These are phyloP conservation scores for Polietes domitor DNA, from an alignment of 2,888 invertebrate species.

Conservation along the genomic window DNA sequence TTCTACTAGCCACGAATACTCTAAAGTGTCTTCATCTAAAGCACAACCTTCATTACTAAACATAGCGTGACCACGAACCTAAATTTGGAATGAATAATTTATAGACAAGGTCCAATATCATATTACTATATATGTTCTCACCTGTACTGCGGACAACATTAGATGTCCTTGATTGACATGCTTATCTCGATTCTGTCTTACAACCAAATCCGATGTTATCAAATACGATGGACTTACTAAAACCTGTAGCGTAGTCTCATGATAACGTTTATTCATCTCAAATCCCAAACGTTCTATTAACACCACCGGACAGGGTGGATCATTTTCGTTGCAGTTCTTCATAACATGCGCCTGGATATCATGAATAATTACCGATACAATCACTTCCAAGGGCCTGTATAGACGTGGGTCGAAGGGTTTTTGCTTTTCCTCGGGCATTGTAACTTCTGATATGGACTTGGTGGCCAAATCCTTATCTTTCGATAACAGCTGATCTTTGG, in stretches of 20 bases:
- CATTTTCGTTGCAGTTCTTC: constrained; percentile 92
- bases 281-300: constrained; percentile 95
- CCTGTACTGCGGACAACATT: constrained; percentile 91
- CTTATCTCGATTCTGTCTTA: constrained; percentile 85
- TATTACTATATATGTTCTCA: constrained; percentile 76
- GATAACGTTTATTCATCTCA: constrained; percentile 97
- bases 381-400: constrained; percentile 94
- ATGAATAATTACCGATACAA: constrained; percentile 95
- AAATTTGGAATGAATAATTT: constrained; percentile 52
- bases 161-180: constrained; percentile 92
- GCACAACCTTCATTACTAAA: constrained; percentile 96
- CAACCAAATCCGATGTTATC: constrained; percentile 88
- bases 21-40: constrained; percentile 95
- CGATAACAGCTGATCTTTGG: constrained; percentile 77
- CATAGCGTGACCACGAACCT: constrained; percentile 96
- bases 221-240: constrained; percentile 93
- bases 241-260: constrained; percentile 95
- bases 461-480: constrained; percentile 78
- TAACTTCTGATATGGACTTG: constrained; percentile 80
- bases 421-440: constrained; percentile 83
- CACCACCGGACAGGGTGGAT: constrained; percentile 95
- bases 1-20: constrained; percentile 98
- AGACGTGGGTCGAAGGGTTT: constrained; percentile 91
- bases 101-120: neutral
- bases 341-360: constrained; percentile 96